Base-by-base conservation (phyloP, 1,140 invertebrate genomes). In the Drosophila erecta region DNA sequence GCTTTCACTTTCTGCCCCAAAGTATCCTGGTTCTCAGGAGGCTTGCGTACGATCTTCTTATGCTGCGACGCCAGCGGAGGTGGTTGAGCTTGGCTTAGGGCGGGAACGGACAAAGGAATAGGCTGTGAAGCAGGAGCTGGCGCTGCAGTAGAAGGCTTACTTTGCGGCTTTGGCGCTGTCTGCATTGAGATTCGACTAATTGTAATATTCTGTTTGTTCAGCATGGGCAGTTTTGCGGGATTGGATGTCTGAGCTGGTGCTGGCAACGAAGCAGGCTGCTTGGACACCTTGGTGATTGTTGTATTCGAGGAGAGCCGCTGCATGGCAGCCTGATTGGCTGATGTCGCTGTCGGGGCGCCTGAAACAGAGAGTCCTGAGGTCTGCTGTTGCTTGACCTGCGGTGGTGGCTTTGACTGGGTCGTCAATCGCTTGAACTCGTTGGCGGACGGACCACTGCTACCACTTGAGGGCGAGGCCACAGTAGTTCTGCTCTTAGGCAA, bases 181-280 rank as follows among this genome's bases (percentile, higher is more conserved):
- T 62, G 61, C 0, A 67, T 50, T 11, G 79, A 62, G 50, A 86
- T 78, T 27, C 90, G 69, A 66, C 91, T 91, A 41, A 92, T 92
- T 14, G 89, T 92, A 33, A 92, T 81, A 64, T 91, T 91, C 40
- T 90, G 86, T 35, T 92, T 92, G 30, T 89, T 89, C 1, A 90
- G 43, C 35, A 90, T 30, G 1, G 91, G 90, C 37, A 91, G 51
- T 53, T 92, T 89, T 17, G 61, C 51, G 47, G 22, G 22, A n/a
- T 33, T 11, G n/a, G 51, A 8, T 15, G 49, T 22, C 40, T 43
- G 30, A 7, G 50, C 4, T 1, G 51, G 15, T 2, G 46, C 35
- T 4, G 58, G 7, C 14, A 4, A 27, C 2, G 64, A 10, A 17
- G 41, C n/a, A 11, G 70, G 58, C 49, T 73, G 77, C 17, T 78